Evolutionary conservation across 2,888 invertebrate genomes (phyloP).

Genomic region (Rhimphoctona megacephalus): DNA sequence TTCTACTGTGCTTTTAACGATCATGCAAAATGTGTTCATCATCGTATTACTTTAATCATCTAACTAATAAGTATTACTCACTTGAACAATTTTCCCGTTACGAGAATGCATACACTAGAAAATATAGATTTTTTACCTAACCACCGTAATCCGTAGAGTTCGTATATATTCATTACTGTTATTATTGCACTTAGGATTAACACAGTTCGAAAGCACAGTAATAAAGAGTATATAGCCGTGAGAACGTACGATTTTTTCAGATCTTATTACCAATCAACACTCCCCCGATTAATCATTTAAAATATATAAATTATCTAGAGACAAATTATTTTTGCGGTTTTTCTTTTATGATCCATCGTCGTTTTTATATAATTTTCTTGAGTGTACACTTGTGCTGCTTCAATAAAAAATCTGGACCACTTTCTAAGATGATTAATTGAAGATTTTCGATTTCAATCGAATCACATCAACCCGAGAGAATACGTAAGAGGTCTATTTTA

Average conservation of each 20-base stretch:
- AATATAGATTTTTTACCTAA: background rate
- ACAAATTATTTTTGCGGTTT: background rate
- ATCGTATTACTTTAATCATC: constrained; percentile 29
- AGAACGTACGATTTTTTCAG: background rate
- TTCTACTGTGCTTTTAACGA: constrained; percentile 28
- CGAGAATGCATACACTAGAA: constrained; percentile 7
- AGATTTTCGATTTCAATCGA: background rate
- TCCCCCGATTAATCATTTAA: background rate
- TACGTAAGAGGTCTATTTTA: constrained; percentile 15
- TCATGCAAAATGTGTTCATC: constrained; percentile 26
- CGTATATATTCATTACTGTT: constrained; percentile 3
- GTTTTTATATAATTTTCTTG: background rate
- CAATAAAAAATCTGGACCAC: background rate
- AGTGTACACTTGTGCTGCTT: background rate
- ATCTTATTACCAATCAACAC: background rate
- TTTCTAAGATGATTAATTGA: background rate
- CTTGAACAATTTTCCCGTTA: constrained; percentile 25
- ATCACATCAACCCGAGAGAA: background rate
- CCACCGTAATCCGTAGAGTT: background rate
- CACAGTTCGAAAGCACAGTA: background rate
- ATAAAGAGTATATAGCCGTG: background rate
- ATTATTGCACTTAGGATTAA: constrained; percentile 1
- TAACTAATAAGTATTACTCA: constrained; percentile 45
- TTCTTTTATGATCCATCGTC: background rate
- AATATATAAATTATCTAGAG: background rate